Evolutionary conservation across 2,797 vertebrate species (phyloP).

Genomic region (Alfaro cultratus): DNA sequence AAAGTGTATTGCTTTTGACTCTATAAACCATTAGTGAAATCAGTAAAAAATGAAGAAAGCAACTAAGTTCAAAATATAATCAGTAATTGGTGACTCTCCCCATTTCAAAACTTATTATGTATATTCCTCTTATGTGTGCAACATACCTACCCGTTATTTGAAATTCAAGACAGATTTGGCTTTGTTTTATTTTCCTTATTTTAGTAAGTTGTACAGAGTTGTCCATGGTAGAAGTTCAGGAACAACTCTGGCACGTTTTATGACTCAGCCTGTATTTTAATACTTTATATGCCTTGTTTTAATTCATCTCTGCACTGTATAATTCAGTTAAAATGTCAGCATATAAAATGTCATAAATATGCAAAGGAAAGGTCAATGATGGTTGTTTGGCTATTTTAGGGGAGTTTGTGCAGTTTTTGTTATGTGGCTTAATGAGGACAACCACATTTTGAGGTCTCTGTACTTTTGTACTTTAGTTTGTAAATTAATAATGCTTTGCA

Average conservation of each 20-base stretch:
- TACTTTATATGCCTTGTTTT: background rate
- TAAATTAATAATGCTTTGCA: background rate
- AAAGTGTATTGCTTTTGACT: background rate
- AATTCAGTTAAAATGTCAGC: constrained; percentile 52
- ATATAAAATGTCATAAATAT: constrained; percentile 51
- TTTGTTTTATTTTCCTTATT: background rate
- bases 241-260: background rate
- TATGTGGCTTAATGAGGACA: constrained; percentile 5
- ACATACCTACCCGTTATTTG: background rate
- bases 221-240: background rate
- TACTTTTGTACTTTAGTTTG: constrained; percentile 4
- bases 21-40: no score
- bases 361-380: constrained; percentile 38
- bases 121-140: background rate
- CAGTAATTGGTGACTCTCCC: background rate
- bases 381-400: constrained; percentile 9
- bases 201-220: background rate
- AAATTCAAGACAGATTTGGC: background rate
- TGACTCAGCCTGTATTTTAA: background rate
- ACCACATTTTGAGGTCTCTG: constrained; percentile 3
- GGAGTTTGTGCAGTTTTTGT: background rate
- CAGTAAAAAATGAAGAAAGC: constrained; percentile 6
- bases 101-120: background rate
- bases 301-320: constrained; percentile 14
- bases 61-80: constrained; percentile 22